Percentiles rank a stretch among this genome's conserved stretches.
These are phyloP conservation scores for Artemia sp. DNA, from an alignment of 2,888 invertebrate genomes.

Conservation along the genomic window DNA sequence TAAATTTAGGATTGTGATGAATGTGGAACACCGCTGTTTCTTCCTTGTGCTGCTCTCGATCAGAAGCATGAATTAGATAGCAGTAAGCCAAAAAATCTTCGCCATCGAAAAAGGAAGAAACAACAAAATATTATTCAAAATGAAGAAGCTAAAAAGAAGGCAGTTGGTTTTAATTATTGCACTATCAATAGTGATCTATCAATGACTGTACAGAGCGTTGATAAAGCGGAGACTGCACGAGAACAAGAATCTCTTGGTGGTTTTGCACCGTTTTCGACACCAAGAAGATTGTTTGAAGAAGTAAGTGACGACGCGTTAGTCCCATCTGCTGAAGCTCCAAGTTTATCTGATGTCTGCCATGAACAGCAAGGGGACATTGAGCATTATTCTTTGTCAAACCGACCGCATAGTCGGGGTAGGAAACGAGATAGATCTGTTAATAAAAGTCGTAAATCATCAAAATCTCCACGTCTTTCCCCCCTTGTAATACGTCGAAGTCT, in stretches of 20 bases:
- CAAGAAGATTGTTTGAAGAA: background rate
- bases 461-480: background rate
- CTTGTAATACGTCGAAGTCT: constrained; percentile 6
- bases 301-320: background rate
- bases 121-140: background rate
- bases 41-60: too few relatives aligned
- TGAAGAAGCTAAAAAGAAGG: background rate
- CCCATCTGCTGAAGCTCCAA: background rate
- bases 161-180: constrained; percentile 1
- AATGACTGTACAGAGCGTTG: background rate
- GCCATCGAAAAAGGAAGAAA: background rate
- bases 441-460: background rate
- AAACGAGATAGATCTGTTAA: constrained; percentile 2
- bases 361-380: background rate
- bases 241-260: background rate
- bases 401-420: background rate
- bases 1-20: too few relatives aligned
- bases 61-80: too few relatives aligned
- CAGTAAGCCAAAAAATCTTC: too few relatives aligned
- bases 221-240: background rate
- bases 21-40: too few relatives aligned
- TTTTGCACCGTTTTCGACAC: background rate
- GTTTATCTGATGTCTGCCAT: background rate
- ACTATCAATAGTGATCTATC: constrained; percentile 4
- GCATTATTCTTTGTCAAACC: background rate